Percentiles rank a stretch among this genome's conserved stretches.
phyloP scores from a whole-genome alignment of 2,888 invertebrate genomes.

The Cybosia mesomella region DNA sequence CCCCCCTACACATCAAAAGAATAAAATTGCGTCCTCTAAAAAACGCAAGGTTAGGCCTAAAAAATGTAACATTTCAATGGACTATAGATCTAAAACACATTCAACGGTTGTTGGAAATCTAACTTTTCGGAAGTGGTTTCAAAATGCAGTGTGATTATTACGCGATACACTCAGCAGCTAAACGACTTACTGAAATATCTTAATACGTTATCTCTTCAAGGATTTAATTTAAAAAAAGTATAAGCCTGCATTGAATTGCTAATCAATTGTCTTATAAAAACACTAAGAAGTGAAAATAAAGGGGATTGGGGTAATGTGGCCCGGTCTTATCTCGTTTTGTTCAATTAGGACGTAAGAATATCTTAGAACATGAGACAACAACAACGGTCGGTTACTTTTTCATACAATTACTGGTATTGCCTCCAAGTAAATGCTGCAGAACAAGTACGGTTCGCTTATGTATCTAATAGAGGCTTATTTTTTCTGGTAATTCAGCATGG shows the following conservation, averaged over 20 bases:
- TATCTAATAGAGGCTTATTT: neutral
- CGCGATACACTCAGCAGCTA: neutral
- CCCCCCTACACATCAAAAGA: no score
- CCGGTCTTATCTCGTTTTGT: conserved; percentile 44
- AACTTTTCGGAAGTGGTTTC: neutral
- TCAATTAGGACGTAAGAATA: conserved; percentile 46
- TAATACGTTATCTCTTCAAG: neutral
- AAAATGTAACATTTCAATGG: no score
- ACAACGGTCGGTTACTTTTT: conserved; percentile 21
- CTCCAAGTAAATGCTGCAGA: conserved; percentile 22
- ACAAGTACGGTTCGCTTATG: conserved; percentile 20
- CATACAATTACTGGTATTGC: conserved; percentile 37
- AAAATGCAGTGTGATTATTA: no score
- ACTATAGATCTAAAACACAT: no score
- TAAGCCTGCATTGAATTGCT: neutral
- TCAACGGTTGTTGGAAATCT: neutral
- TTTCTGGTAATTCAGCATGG: neutral
- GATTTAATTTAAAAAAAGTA: neutral
- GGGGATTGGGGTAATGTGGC: conserved; percentile 36
- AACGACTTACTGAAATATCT: neutral
- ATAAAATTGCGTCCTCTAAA: no score
- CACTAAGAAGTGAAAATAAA: conserved; percentile 21
- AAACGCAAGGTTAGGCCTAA: no score
- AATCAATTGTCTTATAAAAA: conserved; percentile 6
- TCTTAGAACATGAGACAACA: conserved; percentile 30